These are phyloP conservation scores for Neotoxoptera formosana DNA, from an alignment of 1,140 invertebrate species.

Conservation along the genomic window DNA sequence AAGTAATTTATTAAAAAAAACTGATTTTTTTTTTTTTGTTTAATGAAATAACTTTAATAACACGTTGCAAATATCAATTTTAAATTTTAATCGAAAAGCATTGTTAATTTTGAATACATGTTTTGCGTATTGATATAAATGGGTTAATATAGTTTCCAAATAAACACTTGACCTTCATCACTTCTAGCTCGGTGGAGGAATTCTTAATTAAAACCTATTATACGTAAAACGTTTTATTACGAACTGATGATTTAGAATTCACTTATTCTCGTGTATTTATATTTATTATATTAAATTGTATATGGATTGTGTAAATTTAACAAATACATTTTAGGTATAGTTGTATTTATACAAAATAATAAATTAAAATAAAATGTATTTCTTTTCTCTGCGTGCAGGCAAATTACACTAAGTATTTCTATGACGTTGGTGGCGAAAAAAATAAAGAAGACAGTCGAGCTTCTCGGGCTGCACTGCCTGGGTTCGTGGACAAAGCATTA, in stretches of 20 bases:
- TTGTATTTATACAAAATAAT: neutral
- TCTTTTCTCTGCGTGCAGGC: slow-evolving; percentile 3
- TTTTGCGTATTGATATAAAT: no score
- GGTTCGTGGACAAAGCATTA: slow-evolving; percentile 82
- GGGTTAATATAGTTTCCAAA: neutral
- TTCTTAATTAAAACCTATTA: neutral
- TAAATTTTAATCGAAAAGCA: neutral
- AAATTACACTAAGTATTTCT: slow-evolving; percentile 45
- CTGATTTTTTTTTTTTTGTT: neutral
- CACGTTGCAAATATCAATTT: neutral
- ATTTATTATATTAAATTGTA: neutral
- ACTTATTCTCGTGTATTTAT: neutral
- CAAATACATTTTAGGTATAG: neutral
- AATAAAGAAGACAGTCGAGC: slow-evolving; percentile 64
- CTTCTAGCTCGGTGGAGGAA: neutral
- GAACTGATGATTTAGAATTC: no score
- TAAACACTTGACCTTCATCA: neutral
- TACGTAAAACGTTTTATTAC: neutral
- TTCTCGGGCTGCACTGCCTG: slow-evolving; percentile 71
- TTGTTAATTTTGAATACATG: neutral
- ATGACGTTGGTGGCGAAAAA: slow-evolving; percentile 68
- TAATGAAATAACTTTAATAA: neutral
- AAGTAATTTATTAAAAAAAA: slow-evolving; percentile 43
- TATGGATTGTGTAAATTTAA: neutral
- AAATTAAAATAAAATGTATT: neutral